Base-by-base conservation (phyloP, 2,113 vertebrate genomes). In the Heliornis fulica region DNA sequence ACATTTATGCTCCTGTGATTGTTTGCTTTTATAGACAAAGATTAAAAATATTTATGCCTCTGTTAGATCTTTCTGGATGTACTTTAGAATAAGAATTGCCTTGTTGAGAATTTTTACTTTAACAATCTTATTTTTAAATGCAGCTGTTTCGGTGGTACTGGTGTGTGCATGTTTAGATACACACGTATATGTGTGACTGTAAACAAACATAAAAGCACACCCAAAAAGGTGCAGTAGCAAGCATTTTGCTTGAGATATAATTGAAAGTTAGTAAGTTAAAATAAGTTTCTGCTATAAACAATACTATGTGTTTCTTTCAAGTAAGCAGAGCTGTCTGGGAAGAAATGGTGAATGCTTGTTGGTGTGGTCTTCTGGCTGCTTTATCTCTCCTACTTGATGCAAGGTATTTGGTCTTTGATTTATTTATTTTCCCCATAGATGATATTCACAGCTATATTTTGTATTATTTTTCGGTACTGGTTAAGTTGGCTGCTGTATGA, bases 341-440 rank as follows among this genome's bases (percentile, higher is more conserved):
- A 96, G 99, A 99, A 97, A 99, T 99, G 99, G 99, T 99, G 79
- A 99, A 98, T 17, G 99, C 99, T 11, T 99, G 99, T 83, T 99
- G 99, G 99, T 99, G 99, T 96, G 99, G 99, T 53, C 98, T 99
- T 11, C 98, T 99, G 48, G 99, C 99, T 94, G 99, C 99, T 25
- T 98, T 99, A 4, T 99, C 99, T 15, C 98, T 99, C 29, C 98
- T 99, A 53, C 98, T 99, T 45, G 99, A 99, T 81, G 99, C 99
- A 96, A 99, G 99, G 99, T 99, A 98, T 93, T 87, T 78, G 36
- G 8, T 94, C 61, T 95, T 90, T 71, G 9, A 46, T 89, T 76
- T 94, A 4, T 84, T 28, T 46, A 46, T 22, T 46, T 50, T 50
- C 23, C 25, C 25, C 34, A 36, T 32, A 68, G 17, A 15, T 40